These are phyloP conservation scores for Sitta europaea DNA, from an alignment of 2,113 vertebrate species.

Conservation along the genomic window DNA sequence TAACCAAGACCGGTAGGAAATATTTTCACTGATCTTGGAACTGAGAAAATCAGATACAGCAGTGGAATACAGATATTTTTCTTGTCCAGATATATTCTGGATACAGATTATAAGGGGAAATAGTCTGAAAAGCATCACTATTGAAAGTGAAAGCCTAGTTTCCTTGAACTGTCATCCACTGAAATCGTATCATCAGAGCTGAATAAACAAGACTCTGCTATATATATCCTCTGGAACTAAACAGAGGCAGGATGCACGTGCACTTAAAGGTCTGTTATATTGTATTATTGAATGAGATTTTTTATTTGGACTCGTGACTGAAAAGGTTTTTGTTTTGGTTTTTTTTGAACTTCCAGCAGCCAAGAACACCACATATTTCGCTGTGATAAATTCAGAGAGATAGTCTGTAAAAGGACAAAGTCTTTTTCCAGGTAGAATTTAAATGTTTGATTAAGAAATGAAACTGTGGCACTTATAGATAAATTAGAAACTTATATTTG, in stretches of 20 bases:
- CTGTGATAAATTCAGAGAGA: background rate
- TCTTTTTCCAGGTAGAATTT: background rate
- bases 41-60: background rate
- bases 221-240: background rate
- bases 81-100: no score
- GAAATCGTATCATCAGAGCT: background rate
- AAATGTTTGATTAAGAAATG: background rate
- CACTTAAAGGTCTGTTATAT: background rate
- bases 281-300: background rate
- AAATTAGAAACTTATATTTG: background rate
- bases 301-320: background rate
- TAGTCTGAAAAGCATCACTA: background rate
- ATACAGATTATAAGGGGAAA: background rate
- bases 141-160: background rate
- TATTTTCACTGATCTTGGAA: background rate
- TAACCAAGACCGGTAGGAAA: background rate
- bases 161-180: background rate
- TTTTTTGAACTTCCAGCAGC: background rate
- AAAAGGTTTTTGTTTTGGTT: background rate
- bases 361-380: background rate
- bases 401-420: background rate
- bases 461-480: background rate
- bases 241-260: background rate
- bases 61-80: no score
- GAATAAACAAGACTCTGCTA: background rate